Evolutionary conservation across 1,140 invertebrate genomes (phyloP), one percentile per base, ranked within the genome.

Genomic region (Drosophila persimilis): DNA sequence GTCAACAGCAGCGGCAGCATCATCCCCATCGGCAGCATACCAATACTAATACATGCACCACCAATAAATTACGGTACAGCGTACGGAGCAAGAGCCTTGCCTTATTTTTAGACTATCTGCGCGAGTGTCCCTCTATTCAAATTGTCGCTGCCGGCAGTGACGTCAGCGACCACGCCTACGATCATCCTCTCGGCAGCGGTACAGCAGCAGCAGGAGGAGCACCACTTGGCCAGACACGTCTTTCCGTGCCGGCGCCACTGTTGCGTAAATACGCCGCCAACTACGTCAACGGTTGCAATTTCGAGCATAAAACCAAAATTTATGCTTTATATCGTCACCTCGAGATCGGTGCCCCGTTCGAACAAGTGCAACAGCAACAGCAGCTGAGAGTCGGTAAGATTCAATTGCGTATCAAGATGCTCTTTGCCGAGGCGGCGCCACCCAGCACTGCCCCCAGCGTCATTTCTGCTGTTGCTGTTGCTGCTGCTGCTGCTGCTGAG

Each of bases 321-420:
- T 90, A 90, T 90, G 85, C 89, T 71, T 78, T 90, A 77, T 88
- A 90, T 80, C 73, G 84, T 84, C 84, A 89, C 83, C 63, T 88
- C 75, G 57, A 73, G 83, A 83, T 77, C 77, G 61, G 83, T 86
- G 85, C 76, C 86, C 70, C 80, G 84, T 76, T 75, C 67, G 53
- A 79, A 81, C 71, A 90, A 88, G 80, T 90, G 88, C 86, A 90
- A 85, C 79, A 90, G 88, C 88, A 88, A 84, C 83, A 85, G 78
- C 89, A 85, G 84, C 88, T 89, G 84, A 85, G 50, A 71, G 76
- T 78, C 69, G 77, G 71, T 51, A 71, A 67, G 58, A 64, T 73
- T 56, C 75, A 74, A 76, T 67, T 85, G 73, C 80, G 77, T 55
- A 77, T 83, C 55, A 80, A 71, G 57, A 90, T 90, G 89, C 55